A percentile compares a stretch with the other conserved stretches of the same genome.
Conservation (phyloP, 1,140 invertebrate genomes). For the Rhagoletis pomonella region DNA sequence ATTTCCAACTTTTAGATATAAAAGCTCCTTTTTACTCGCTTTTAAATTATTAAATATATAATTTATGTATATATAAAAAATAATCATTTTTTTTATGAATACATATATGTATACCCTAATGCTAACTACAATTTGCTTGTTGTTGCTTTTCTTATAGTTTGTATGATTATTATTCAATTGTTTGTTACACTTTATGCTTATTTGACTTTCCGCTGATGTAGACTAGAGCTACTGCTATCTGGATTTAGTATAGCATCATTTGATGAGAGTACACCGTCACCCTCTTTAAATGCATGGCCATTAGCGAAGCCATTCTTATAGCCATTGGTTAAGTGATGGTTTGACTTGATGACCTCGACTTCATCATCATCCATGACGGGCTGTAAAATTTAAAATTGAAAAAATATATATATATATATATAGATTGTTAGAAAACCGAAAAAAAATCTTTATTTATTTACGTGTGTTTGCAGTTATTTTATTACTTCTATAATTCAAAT, state of each 20-base stretch:
- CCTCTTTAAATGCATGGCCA: constrained; percentile 63
- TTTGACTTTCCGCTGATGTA: constrained; percentile 74
- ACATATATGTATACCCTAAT: constrained; percentile 53
- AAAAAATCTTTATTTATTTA: too few relatives aligned
- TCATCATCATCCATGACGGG: constrained; percentile 75
- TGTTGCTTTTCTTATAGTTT: constrained; percentile 26
- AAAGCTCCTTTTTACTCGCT: constrained; percentile 24
- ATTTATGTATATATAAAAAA: constrained; percentile 54
- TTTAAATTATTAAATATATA: constrained; percentile 53
- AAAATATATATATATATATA: neutral
- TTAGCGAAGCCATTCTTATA: constrained; percentile 62
- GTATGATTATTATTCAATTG: constrained; percentile 3
- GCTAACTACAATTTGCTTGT: constrained; percentile 53
- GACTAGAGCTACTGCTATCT: constrained; percentile 74
- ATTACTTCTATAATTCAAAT: neutral
- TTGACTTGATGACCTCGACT: constrained; percentile 62
- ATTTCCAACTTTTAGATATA: constrained; percentile 30
- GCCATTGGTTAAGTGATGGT: constrained; percentile 60
- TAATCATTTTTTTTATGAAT: constrained; percentile 49
- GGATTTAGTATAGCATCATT: constrained; percentile 72
- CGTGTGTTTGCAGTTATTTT: neutral
- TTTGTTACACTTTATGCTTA: constrained; percentile 63
- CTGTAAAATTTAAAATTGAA: constrained; percentile 65
- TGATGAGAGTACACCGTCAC: constrained; percentile 67
- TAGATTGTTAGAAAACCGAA: too few relatives aligned